phyloP scores from a whole-genome alignment of 2,888 invertebrate species.

The Agelastica alni region DNA sequence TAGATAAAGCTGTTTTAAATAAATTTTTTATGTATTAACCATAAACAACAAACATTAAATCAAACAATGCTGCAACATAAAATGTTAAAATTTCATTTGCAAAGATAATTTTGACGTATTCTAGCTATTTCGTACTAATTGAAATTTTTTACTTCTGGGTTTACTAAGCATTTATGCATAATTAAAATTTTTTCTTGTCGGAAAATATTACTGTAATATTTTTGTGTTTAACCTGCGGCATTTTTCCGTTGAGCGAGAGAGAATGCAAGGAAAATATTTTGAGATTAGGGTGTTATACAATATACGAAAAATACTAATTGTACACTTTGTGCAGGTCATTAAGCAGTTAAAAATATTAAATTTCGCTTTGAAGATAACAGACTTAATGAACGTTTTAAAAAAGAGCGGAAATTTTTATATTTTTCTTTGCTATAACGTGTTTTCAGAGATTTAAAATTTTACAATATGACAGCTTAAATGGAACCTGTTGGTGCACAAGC shows the following conservation, averaged over 20 bases:
- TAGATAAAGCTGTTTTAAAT: too few species aligned
- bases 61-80: background rate
- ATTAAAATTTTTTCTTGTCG: slow-evolving; percentile 15
- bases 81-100: background rate
- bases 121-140: background rate
- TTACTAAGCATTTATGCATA: slow-evolving; percentile 4
- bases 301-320: slow-evolving; percentile 26
- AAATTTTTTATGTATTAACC: background rate
- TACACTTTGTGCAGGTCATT: slow-evolving; percentile 28
- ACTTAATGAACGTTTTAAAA: slow-evolving; percentile 18
- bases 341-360: slow-evolving; percentile 30
- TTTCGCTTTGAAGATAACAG: slow-evolving; percentile 26
- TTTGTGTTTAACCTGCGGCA: slow-evolving; percentile 20
- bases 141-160: slow-evolving; percentile 10
- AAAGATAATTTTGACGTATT: slow-evolving; percentile 2
- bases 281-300: slow-evolving; percentile 22
- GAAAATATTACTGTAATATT: slow-evolving; percentile 23
- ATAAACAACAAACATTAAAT: background rate
- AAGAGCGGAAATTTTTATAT: too few species aligned
- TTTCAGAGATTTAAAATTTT: too few species aligned
- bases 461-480: too few species aligned
- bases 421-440: too few species aligned
- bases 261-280: slow-evolving; percentile 20
- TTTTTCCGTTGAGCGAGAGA: slow-evolving; percentile 10
- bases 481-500: too few species aligned